A percentile compares a stretch with the other conserved stretches of the same genome.
Conservation (phyloP, 2,888 invertebrate genomes). For the Didymodactylos carnosus region DNA sequence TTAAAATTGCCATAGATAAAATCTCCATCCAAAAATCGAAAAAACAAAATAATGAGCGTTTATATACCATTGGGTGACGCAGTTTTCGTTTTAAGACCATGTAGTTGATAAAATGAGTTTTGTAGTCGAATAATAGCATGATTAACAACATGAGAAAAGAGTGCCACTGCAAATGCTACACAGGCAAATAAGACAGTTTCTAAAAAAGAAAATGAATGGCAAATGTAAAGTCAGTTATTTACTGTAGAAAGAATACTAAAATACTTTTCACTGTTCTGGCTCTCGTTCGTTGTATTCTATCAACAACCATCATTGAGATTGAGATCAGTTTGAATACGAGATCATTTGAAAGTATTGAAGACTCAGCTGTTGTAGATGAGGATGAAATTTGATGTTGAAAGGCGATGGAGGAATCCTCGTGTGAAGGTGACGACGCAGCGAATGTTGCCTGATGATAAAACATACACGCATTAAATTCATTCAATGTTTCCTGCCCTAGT, state of each 20-base stretch:
- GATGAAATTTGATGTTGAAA: too few species aligned
- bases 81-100: neutral
- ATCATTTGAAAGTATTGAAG: slow-evolving; percentile 37
- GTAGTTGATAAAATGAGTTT: slow-evolving; percentile 19
- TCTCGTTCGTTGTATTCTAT: slow-evolving; percentile 43
- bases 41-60: too few species aligned
- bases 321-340: slow-evolving; percentile 61
- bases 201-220: slow-evolving; percentile 38
- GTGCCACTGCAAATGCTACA: slow-evolving; percentile 61
- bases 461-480: slow-evolving; percentile 53
- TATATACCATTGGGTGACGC: too few species aligned
- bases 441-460: slow-evolving; percentile 53
- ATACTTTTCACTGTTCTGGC: neutral
- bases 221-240: neutral
- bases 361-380: slow-evolving; percentile 11
- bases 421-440: slow-evolving; percentile 63
- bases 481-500: slow-evolving; percentile 37
- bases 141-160: slow-evolving; percentile 47
- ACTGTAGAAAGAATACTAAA: neutral
- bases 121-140: slow-evolving; percentile 30
- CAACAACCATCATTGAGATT: slow-evolving; percentile 58
- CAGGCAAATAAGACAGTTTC: slow-evolving; percentile 53
- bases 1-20: too few species aligned
- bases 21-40: too few species aligned
- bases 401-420: neutral